Evolutionary conservation across 2,113 vertebrate genomes (phyloP).

Genomic region (Sceloporus undulatus): DNA sequence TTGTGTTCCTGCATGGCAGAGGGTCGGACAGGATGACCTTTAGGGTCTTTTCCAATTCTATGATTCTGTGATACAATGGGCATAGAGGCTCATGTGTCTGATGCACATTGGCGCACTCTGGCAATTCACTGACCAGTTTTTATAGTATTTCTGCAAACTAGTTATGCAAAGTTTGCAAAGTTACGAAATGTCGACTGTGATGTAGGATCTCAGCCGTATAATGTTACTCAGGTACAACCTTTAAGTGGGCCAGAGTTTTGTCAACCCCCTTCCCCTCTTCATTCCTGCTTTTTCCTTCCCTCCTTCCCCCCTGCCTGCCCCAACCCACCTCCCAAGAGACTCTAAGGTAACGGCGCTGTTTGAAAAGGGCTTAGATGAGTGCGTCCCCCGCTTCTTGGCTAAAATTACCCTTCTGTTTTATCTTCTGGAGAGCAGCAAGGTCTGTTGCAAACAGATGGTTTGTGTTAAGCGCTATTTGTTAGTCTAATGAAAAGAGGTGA

Average conservation of each 20-base stretch:
- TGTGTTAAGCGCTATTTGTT: slow-evolving; percentile 83
- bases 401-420: slow-evolving; percentile 70
- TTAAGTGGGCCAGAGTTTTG: neutral
- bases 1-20: no score
- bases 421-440: slow-evolving; percentile 82
- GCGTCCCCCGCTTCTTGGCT: slow-evolving; percentile 63
- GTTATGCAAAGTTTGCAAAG: no score
- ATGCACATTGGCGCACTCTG: no score
- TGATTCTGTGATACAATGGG: no score
- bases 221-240: slow-evolving; percentile 15
- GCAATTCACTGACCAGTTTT: no score
- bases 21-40: no score
- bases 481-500: slow-evolving; percentile 85
- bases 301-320: slow-evolving; percentile 27
- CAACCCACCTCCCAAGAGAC: slow-evolving; percentile 39
- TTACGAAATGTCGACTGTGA: no score
- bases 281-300: slow-evolving; percentile 2
- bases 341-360: slow-evolving; percentile 63
- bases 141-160: no score
- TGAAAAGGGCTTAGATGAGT: slow-evolving; percentile 63
- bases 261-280: slow-evolving; percentile 14
- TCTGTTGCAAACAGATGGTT: slow-evolving; percentile 81
- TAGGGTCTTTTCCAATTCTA: no score
- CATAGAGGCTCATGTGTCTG: no score
- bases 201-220: neutral